Percentiles rank a stretch among this genome's conserved stretches.
These are phyloP conservation scores for Entosphenus tridentatus DNA, from an alignment of 2,113 vertebrate genomes.

Conservation along the genomic window DNA sequence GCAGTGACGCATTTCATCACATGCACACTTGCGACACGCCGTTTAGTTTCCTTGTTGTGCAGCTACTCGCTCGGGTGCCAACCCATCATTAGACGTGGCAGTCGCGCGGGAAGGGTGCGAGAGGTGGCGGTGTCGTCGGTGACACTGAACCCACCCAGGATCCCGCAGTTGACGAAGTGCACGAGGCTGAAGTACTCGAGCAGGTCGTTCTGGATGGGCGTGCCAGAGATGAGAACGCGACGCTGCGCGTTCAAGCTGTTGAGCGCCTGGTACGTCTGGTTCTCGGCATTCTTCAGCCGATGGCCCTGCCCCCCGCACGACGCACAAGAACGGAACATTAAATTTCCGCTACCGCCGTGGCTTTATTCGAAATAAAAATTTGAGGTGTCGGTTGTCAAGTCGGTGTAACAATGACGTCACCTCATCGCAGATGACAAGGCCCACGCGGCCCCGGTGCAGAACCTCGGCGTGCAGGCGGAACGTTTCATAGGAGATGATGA, in stretches of 20 bases:
- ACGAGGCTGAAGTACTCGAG: slow-evolving; percentile 94
- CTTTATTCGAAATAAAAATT: not conserved
- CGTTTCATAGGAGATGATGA: slow-evolving; percentile 91
- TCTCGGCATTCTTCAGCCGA: slow-evolving; percentile 83
- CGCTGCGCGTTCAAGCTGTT: slow-evolving; percentile 53
- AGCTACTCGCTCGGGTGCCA: too few species aligned
- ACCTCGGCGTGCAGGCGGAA: slow-evolving; percentile 59
- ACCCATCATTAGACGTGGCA: too few species aligned
- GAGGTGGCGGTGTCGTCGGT: too few species aligned
- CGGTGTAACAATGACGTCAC: slow-evolving; percentile 17
- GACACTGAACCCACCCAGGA: slow-evolving; percentile 38
- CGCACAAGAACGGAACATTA: too few species aligned
- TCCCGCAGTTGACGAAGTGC: slow-evolving; percentile 78
- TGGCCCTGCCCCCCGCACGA: slow-evolving; percentile 36
- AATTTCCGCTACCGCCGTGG: not conserved
- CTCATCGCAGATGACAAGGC: slow-evolving; percentile 86
- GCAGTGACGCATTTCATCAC: too few species aligned
- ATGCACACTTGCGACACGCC: too few species aligned
- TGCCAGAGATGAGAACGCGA: slow-evolving; percentile 77
- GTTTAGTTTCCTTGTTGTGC: too few species aligned
- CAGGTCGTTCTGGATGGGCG: slow-evolving; percentile 86
- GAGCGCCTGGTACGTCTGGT: slow-evolving; percentile 83
- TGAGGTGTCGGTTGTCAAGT: too few species aligned
- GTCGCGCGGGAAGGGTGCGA: too few species aligned
- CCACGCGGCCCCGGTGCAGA: slow-evolving; percentile 57